These are phyloP conservation scores for Coendou prehensilis DNA, from an alignment of 2,797 vertebrate species.

Conservation along the genomic window DNA sequence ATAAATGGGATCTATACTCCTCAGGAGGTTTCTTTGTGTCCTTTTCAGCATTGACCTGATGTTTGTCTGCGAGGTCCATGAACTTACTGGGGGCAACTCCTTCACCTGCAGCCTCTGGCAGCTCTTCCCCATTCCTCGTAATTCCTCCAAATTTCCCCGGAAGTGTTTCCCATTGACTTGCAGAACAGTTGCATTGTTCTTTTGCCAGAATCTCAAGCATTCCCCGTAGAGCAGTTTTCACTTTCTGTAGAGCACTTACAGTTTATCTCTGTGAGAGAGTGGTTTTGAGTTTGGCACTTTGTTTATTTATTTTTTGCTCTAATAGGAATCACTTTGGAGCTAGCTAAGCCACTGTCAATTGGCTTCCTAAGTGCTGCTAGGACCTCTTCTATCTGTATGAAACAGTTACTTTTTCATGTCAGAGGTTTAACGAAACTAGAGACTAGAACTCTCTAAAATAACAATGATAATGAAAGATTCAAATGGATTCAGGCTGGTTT, in stretches of 20 bases:
- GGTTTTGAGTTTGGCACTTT: constrained; percentile 80
- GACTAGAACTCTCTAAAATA: constrained; percentile 77
- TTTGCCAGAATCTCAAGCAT: constrained; percentile 84
- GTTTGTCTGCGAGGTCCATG: constrained; percentile 33
- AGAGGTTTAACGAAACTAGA: constrained; percentile 83
- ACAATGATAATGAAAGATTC: constrained; percentile 64
- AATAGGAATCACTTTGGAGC: constrained; percentile 84
- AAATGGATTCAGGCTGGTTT: constrained; percentile 73
- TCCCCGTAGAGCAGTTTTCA: constrained; percentile 85
- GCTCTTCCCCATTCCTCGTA: constrained; percentile 61
- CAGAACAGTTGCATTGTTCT: constrained; percentile 76
- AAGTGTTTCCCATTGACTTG: constrained; percentile 83
- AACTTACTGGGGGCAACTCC: constrained; percentile 10
- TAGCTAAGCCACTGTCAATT: constrained; percentile 78
- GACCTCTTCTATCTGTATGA: constrained; percentile 77
- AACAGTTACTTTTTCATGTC: constrained; percentile 83
- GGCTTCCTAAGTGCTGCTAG: constrained; percentile 73
- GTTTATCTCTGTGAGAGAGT: constrained; percentile 86
- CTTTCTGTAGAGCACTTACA: constrained; percentile 85
- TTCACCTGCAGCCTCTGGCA: constrained; percentile 17
- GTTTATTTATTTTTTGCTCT: constrained; percentile 83
- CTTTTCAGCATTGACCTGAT: constrained; percentile 68
- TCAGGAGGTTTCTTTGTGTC: constrained; percentile 56
- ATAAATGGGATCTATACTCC: constrained; percentile 67
- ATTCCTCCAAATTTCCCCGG: constrained; percentile 61